Evolutionary conservation across 2,888 invertebrate species (phyloP), one percentile per base, ranked within the genome.

Genomic region (Drosophila yooni): DNA sequence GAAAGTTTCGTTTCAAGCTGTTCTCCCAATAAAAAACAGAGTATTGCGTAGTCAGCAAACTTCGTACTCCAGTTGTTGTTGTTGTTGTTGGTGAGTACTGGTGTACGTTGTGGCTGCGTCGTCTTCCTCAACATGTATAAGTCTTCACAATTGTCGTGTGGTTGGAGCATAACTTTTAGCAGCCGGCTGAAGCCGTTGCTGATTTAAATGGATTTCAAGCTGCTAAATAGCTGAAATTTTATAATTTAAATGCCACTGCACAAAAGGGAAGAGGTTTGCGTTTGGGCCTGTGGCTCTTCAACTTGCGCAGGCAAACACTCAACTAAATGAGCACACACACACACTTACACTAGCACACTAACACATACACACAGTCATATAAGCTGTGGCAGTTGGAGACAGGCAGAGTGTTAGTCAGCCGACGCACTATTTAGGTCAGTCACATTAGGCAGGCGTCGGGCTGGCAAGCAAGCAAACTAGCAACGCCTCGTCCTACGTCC

Each of bases 371-470:
- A 36, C 50, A 21, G n/a, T 18, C 40, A 52, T 13, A 15, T 57
- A 68, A 11, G 69, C 25, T 13, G 51, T 21, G 68, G 67, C 54
- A 67, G 68, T 50, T 67, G 52, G 38, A 36, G 62, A 60, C 43
- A 67, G 38, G 46, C 33, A 59, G 72, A 77, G 77, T 78, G 62
- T 76, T 79, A 77, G 61, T 76, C 86, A 80, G 79, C 65, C 77
- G 79, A 62, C 75, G 66, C 81, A 83, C 90, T 90, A 90, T 90
- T 90, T 90, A 90, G 90, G 90, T 91, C 90, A 90, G 88, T 90
- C 91, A 91, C 91, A 88, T 90, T 90, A 89, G 79, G 80, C 72
- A 76, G 80, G 88, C 83, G 83, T 79, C 79, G 60, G 64, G 56
- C 73, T 82, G 82, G 70, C 70, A 76, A 73, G 73, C 63, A 31